Evolutionary conservation across 2,888 invertebrate species (phyloP), one percentile per base, ranked within the genome.

Genomic region (Harpalus rubripes): DNA sequence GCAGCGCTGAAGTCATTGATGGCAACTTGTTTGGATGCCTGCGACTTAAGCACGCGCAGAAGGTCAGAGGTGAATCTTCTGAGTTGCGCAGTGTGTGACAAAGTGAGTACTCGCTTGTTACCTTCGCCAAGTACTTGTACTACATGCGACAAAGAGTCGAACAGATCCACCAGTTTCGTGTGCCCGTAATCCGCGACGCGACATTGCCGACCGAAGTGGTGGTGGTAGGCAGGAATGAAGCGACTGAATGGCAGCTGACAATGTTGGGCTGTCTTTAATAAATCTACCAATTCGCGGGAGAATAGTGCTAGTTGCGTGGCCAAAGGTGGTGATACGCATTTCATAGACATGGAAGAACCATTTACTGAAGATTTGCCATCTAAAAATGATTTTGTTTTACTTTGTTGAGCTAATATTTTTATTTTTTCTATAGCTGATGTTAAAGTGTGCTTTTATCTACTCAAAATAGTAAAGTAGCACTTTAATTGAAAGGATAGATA

Each of bases 181-280:
- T 96, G 98, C n/a, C 99, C 99, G 90, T 98, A 99, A 92, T 98
- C 98, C 7, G 98, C 97, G 0, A 99, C 98, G 81, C 98, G 94
- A 90, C 98, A 98, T 91, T 99, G 98, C 41, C 97, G 94, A 0
- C 98, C 98, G 91, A 98, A 99, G 91, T 98, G 98, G 91, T 98
- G 98, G 90, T 99, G 98, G 92, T 98, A 99, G 0, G 97, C 96
- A 1, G 98, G 98, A 88, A 98, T 98, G 87, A 98, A 96, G 89
- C 97, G 96, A 90, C 92, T 94, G 90, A 96, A 95, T 4, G 95
- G 94, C 91, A 99, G 94, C 84, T 96, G 95, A 88, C 97, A 96
- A 86, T 95, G 94, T 0, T 97, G 96, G 18, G 95, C 95, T 78
- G 95, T 96, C 88, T 96, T 96, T 85, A 98, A 92, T 85, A 98